Percentiles rank a stretch among this genome's conserved stretches.
These are phyloP conservation scores for Lysiphlebus fabarum DNA, from an alignment of 1,140 invertebrate species.

Conservation along the genomic window DNA sequence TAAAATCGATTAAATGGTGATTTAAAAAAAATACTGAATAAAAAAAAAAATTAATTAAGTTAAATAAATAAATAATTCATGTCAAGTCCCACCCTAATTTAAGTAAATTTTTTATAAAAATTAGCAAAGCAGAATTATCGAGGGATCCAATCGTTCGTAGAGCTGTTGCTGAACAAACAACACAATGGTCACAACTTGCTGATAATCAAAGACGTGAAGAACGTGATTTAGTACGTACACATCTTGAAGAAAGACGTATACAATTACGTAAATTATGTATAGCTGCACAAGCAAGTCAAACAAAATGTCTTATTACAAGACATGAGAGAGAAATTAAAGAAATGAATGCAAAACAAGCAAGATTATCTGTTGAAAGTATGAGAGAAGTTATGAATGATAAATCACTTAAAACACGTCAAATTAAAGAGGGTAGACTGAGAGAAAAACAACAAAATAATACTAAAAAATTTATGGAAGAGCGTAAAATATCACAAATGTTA, in stretches of 20 bases:
- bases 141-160: slow-evolving; percentile 76
- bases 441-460: slow-evolving; percentile 99
- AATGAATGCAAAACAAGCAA: slow-evolving; percentile 92
- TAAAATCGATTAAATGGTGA: too few relatives aligned
- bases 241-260: slow-evolving; percentile 82
- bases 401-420: slow-evolving; percentile 93
- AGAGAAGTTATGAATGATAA: slow-evolving; percentile 95
- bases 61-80: slow-evolving; percentile 10
- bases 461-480: slow-evolving; percentile 98
- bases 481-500: slow-evolving; percentile 82
- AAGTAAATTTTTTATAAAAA: slow-evolving; percentile 21
- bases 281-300: slow-evolving; percentile 78
- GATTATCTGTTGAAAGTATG: slow-evolving; percentile 93
- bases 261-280: slow-evolving; percentile 83
- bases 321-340: slow-evolving; percentile 95
- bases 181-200: slow-evolving; percentile 90
- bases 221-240: slow-evolving; percentile 78
- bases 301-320: slow-evolving; percentile 85
- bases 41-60: too few relatives aligned
- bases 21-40: too few relatives aligned
- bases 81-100: background rate
- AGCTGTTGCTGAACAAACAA: slow-evolving; percentile 84
- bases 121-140: slow-evolving; percentile 75
- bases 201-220: slow-evolving; percentile 88
- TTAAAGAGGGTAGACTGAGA: slow-evolving; percentile 86